A percentile compares a stretch with the other conserved stretches of the same genome.
These are phyloP conservation scores for Myrmophylax atrothorax DNA, from an alignment of 2,113 vertebrate genomes.

Conservation along the genomic window DNA sequence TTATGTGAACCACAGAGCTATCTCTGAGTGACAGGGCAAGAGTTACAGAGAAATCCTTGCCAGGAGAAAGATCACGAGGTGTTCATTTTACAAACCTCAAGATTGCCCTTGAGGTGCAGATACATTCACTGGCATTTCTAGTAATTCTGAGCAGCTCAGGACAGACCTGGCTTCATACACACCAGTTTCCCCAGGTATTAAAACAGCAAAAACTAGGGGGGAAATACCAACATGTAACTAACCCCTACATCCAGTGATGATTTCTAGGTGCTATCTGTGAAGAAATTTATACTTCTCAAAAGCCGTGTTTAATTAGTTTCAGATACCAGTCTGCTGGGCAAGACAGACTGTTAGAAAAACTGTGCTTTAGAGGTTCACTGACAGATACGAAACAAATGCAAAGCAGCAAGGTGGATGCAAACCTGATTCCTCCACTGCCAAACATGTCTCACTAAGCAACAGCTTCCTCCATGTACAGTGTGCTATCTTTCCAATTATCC, in stretches of 20 bases:
- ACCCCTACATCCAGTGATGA: not conserved
- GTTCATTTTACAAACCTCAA: not conserved
- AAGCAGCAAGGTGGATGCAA: not conserved
- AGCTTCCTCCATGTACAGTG: not conserved
- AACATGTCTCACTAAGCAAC: not conserved
- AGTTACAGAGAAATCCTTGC: not conserved
- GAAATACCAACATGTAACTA: not conserved
- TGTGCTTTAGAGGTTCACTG: not conserved
- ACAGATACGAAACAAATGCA: not conserved
- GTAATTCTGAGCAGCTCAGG: not conserved
- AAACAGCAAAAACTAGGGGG: not conserved
- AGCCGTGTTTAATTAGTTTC: not conserved
- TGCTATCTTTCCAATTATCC: not conserved
- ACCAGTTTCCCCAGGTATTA: not conserved
- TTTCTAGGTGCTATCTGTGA: not conserved
- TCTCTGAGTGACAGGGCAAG: not conserved
- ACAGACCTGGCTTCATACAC: not conserved
- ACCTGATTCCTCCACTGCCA: not conserved
- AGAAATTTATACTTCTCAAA: not conserved
- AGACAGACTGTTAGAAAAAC: not conserved
- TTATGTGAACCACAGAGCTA: not conserved
- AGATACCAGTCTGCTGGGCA: not conserved
- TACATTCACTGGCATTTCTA: not conserved
- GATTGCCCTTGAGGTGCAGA: not conserved
- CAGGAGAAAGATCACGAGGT: not conserved